phyloP scores from a whole-genome alignment of 2,113 vertebrate genomes.

The Saguinus imperator region DNA sequence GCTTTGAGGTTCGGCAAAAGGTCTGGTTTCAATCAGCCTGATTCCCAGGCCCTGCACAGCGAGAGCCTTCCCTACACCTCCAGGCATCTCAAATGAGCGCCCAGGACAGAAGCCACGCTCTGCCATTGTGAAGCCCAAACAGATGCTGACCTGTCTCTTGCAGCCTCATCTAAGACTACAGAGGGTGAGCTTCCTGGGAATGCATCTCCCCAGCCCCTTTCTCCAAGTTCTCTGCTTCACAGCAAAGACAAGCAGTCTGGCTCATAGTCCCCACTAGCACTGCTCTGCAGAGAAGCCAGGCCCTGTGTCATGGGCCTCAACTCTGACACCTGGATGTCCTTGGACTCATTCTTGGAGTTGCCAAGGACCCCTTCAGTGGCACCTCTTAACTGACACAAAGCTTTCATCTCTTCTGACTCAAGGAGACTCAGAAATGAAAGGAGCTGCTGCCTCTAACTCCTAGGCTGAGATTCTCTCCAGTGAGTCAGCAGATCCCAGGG shows the following conservation, averaged over 20 bases:
- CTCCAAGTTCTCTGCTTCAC: not conserved
- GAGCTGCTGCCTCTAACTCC: not conserved
- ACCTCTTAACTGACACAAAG: not conserved
- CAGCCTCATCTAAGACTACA: not conserved
- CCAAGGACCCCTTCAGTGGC: not conserved
- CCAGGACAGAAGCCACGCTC: not conserved
- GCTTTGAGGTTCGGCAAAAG: not conserved
- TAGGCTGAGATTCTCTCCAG: not conserved
- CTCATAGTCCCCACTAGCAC: rapidly evolving
- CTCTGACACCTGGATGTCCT: not conserved
- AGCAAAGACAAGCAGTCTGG: rapidly evolving
- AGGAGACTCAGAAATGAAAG: not conserved
- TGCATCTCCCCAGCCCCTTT: rapidly evolving
- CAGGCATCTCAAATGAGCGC: not conserved
- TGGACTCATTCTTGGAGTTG: not conserved
- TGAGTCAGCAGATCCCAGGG: not conserved
- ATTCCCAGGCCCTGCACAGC: not conserved
- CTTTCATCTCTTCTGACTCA: not conserved
- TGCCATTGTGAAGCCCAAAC: not conserved
- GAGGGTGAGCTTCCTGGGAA: too few relatives aligned
- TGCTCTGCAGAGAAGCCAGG: not conserved
- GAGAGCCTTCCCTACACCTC: not conserved
- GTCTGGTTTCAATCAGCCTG: not conserved
- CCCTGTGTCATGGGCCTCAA: rapidly evolving
- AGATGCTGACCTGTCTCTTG: not conserved